Percentiles rank a stretch among this genome's conserved stretches.
These are phyloP conservation scores for Aptenodytes forsteri DNA, from an alignment of 2,113 vertebrate genomes.

Conservation along the genomic window DNA sequence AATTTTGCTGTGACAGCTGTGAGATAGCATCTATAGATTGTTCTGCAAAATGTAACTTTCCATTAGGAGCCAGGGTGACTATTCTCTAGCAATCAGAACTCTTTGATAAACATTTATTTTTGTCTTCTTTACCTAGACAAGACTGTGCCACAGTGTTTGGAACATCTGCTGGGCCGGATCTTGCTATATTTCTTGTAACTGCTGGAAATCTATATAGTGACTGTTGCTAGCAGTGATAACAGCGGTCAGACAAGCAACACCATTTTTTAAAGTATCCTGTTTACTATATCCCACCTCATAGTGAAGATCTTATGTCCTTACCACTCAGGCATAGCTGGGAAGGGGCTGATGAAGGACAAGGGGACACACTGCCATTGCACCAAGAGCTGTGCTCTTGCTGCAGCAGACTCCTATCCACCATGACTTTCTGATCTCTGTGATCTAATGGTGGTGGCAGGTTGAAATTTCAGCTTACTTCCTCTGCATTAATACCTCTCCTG, in stretches of 20 bases:
- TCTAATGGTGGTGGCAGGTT: background rate
- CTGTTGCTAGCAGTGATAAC: background rate
- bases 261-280: background rate
- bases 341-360: background rate
- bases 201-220: background rate
- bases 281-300: background rate
- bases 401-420: background rate
- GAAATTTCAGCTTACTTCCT: background rate
- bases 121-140: background rate
- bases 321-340: background rate
- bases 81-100: slow-evolving; percentile 28
- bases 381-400: background rate
- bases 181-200: background rate
- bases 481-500: background rate
- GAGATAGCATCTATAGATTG: slow-evolving; percentile 45
- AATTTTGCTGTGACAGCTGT: slow-evolving; percentile 56
- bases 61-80: background rate
- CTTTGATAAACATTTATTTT: slow-evolving; percentile 42
- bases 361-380: background rate
- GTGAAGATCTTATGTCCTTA: background rate
- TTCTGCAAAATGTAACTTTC: slow-evolving; percentile 56
- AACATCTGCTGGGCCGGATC: background rate
- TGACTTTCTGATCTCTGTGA: background rate
- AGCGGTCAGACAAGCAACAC: background rate
- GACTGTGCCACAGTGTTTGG: background rate